Evolutionary conservation across 1,140 invertebrate species (phyloP).

Genomic region (Drosophila sechellia): DNA sequence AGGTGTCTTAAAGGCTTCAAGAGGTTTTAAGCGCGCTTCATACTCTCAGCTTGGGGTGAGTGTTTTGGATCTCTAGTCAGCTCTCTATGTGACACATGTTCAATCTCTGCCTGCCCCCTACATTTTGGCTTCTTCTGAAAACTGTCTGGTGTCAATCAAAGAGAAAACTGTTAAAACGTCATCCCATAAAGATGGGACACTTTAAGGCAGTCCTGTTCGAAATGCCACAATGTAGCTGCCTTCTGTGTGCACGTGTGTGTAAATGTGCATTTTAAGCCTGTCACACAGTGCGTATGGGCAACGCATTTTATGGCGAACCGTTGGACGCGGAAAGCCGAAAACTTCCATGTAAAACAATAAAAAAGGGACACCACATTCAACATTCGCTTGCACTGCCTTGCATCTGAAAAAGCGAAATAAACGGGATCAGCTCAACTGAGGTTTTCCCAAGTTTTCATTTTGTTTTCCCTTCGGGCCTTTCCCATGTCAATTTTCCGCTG

Average conservation of each 20-base stretch:
- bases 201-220: slow-evolving; percentile 29
- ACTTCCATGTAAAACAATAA: slow-evolving; percentile 39
- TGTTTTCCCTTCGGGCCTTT: slow-evolving; percentile 27
- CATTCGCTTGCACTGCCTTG: slow-evolving; percentile 24
- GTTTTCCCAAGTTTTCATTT: slow-evolving; percentile 57
- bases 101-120: slow-evolving; percentile 3
- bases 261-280: slow-evolving; percentile 37
- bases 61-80: neutral
- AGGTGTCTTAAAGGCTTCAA: no score
- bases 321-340: slow-evolving; percentile 4
- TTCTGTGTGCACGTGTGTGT: neutral
- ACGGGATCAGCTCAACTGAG: slow-evolving; percentile 37
- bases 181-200: slow-evolving; percentile 38
- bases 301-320: slow-evolving; percentile 39
- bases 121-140: slow-evolving; percentile 18
- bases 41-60: no score
- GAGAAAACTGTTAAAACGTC: slow-evolving; percentile 49
- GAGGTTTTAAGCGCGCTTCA: neutral
- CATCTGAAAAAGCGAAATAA: slow-evolving; percentile 31
- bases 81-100: slow-evolving; percentile 12
- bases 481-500: slow-evolving; percentile 54
- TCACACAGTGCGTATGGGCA: slow-evolving; percentile 58
- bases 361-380: slow-evolving; percentile 25
- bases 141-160: slow-evolving; percentile 32
- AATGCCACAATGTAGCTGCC: slow-evolving; percentile 37